Evolutionary conservation across 2,113 vertebrate genomes (phyloP).

Genomic region (Limnothrissa miodon): DNA sequence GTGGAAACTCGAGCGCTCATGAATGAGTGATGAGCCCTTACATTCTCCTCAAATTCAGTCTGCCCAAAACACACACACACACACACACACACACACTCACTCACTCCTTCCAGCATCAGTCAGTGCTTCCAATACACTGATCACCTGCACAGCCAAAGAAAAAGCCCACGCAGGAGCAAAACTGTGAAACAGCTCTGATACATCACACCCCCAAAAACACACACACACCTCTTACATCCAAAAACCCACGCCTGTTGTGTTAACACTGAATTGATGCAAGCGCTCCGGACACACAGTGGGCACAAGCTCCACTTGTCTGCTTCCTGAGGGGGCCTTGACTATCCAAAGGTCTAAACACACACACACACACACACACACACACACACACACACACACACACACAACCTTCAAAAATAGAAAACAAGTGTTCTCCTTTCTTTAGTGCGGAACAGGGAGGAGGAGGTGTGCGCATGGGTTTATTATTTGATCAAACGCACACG

Average conservation of each 20-base stretch:
- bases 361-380: too few relatives aligned
- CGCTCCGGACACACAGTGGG: not conserved
- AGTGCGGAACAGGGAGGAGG: not conserved
- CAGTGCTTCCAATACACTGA: not conserved
- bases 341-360: too few relatives aligned
- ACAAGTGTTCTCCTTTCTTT: constrained; percentile 6
- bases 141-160: not conserved
- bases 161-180: not conserved
- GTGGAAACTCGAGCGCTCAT: constrained; percentile 52
- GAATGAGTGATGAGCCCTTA: constrained; percentile 63
- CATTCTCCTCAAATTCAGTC: not conserved
- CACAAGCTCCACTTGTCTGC: constrained; percentile 3
- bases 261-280: not conserved
- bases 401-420: constrained; percentile 30
- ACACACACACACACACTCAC: not conserved
- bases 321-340: constrained; percentile 9
- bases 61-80: not conserved
- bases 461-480: not conserved
- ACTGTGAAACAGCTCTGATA: not conserved
- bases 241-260: not conserved
- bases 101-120: too few relatives aligned
- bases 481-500: constrained; percentile 17
- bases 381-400: too few relatives aligned
- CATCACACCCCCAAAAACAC: not conserved
- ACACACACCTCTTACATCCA: not conserved